Conservation (phyloP, 2,797 vertebrate species). For the Helarctos malayanus region DNA sequence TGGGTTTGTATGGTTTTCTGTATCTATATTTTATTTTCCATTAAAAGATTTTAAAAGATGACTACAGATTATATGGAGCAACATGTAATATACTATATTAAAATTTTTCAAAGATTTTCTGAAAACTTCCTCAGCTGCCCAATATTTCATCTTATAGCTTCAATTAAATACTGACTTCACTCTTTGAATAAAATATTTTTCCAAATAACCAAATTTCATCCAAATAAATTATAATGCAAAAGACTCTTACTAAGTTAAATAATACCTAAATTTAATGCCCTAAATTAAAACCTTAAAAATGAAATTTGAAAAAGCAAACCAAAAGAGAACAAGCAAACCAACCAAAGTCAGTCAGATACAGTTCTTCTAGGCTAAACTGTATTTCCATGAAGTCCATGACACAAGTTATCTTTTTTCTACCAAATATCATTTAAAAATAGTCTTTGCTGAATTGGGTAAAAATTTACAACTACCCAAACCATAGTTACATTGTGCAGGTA, state of each 20-base stretch:
- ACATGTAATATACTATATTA: not conserved
- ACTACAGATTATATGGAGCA: not conserved
- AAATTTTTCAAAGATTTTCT: constrained; percentile 19
- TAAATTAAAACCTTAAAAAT: constrained; percentile 49
- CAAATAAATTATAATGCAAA: constrained; percentile 61
- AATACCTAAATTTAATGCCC: not conserved
- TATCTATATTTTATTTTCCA: constrained; percentile 24
- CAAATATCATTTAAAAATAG: not conserved
- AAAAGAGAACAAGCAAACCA: constrained; percentile 23
- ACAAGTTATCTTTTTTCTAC: not conserved
- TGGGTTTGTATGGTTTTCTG: constrained; percentile 14
- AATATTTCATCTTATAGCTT: constrained; percentile 54
- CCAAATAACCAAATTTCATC: constrained; percentile 54
- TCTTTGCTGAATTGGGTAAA: constrained; percentile 18
- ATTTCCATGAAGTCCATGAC: constrained; percentile 21
- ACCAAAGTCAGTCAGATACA: constrained; percentile 27
- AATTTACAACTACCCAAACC: not conserved
- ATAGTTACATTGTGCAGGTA: not conserved
- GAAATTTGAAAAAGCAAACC: constrained; percentile 52
- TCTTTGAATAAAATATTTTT: constrained; percentile 15
- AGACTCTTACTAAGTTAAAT: not conserved
- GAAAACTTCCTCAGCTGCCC: constrained; percentile 31
- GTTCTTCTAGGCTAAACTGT: not conserved
- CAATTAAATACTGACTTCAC: constrained; percentile 50
- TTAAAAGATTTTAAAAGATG: constrained; percentile 24